Percentiles rank a stretch among this genome's conserved stretches.
phyloP scores from a whole-genome alignment of 2,888 invertebrate species.

The Eilema sororculum region DNA sequence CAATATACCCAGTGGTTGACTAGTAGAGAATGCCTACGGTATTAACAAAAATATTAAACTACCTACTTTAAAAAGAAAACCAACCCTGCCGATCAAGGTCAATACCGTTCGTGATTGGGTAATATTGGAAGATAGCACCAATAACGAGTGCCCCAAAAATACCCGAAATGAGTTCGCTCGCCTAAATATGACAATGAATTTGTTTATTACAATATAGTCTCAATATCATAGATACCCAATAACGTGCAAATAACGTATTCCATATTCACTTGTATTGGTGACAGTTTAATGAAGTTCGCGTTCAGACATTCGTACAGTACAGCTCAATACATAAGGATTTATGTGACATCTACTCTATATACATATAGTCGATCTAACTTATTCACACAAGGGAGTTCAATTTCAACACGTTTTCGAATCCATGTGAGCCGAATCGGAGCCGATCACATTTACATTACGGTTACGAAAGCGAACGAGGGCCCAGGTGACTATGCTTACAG shows the following conservation, averaged over 20 bases:
- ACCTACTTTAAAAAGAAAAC: not conserved
- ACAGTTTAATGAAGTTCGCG: not conserved
- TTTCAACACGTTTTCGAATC: slow-evolving; percentile 2
- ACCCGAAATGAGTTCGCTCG: not conserved
- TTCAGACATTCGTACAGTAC: not conserved
- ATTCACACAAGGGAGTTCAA: slow-evolving; percentile 1
- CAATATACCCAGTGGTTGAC: too few species aligned
- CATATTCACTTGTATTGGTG: too few species aligned
- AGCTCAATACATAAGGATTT: not conserved
- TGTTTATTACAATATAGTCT: too few species aligned
- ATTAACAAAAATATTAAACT: too few species aligned
- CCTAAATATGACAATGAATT: not conserved
- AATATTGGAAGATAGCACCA: not conserved
- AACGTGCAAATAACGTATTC: too few species aligned
- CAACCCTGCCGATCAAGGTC: not conserved
- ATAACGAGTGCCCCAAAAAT: not conserved
- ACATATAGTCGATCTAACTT: not conserved
- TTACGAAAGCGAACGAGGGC: not conserved
- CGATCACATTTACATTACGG: slow-evolving; percentile 4
- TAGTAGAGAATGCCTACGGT: too few species aligned
- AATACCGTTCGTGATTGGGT: not conserved
- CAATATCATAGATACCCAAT: too few species aligned
- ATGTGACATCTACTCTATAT: not conserved
- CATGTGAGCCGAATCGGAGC: slow-evolving; percentile 2
- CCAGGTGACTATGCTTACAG: not conserved